Base-by-base conservation (phyloP, 1,140 invertebrate species). In the Phymorhynchus buccinoides region DNA sequence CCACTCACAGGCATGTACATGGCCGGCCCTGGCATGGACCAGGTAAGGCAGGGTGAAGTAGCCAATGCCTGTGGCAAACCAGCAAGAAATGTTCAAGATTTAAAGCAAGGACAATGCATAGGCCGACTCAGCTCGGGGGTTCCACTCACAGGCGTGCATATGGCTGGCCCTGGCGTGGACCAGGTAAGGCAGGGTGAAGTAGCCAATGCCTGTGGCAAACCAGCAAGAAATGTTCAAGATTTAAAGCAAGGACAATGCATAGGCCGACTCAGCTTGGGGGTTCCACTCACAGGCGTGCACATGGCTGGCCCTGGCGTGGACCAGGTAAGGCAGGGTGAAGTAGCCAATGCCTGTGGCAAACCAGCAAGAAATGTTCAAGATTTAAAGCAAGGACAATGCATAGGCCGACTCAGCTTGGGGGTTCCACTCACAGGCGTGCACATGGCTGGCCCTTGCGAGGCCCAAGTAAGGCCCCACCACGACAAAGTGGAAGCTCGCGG, bases 391-490 rank as follows among this genome's bases (percentile, higher is more conserved):
- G n/a, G n/a, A n/a, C n/a, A n/a, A n/a, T n/a, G n/a, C n/a, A n/a
- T n/a, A n/a, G 62, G n/a, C n/a, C n/a, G n/a, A n/a, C n/a, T n/a
- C n/a, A 52, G 95, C 94, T 85, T 94, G 89, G 30, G 94, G 94
- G 92, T 96, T 96, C 95, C 95, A 95, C 90, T 96, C 95, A 92
- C 95, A 95, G 18, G 95, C 95, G 91, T 95, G 93, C 0, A 96
- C 93, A 86, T 92, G 85, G 52, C 90, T 87, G 4, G 95, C 95
- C 86, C 93, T 93, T 27, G 95, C 93, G n/a, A 95, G 94, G 1
- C 95, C 93, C 9, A 96, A 87, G 89, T 94, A 95, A 0, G 95
- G 94, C 6, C n/a, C n/a, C n/a, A n/a, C n/a, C n/a, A n/a, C n/a
- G n/a, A n/a, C n/a, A n/a, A n/a, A n/a, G n/a, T n/a, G n/a, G n/a